These are phyloP conservation scores for Calliopsis andreniformis DNA, from an alignment of 1,140 invertebrate species.

Conservation along the genomic window DNA sequence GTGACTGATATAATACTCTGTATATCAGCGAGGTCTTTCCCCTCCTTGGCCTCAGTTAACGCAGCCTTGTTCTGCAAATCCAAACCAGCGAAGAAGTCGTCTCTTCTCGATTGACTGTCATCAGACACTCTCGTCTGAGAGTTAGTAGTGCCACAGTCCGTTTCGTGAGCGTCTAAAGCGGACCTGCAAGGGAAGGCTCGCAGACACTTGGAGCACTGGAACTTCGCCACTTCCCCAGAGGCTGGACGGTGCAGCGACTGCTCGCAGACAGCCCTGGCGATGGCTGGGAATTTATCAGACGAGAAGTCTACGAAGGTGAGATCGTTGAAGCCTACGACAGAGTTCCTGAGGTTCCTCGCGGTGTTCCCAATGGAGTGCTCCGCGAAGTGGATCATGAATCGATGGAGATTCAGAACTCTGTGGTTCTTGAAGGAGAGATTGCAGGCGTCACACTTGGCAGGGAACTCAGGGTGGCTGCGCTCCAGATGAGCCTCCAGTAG, in stretches of 20 bases:
- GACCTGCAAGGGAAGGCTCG: conserved; percentile 89
- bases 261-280: conserved; percentile 88
- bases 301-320: conserved; percentile 91
- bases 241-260: conserved; percentile 84
- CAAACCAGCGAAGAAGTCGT: conserved; percentile 90
- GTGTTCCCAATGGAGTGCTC: conserved; percentile 70
- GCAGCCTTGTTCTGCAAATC: conserved; percentile 87
- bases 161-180: conserved; percentile 86
- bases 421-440: conserved; percentile 87
- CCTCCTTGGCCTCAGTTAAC: conserved; percentile 75
- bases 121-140: conserved; percentile 39
- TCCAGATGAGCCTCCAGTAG: conserved; percentile 87
- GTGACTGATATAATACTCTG: conserved; percentile 90
- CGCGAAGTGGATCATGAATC: conserved; percentile 83
- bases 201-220: conserved; percentile 87
- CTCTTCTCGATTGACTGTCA: conserved; percentile 84
- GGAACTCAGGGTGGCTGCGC: conserved; percentile 86
- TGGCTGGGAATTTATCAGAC: conserved; percentile 88
- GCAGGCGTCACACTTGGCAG: conserved; percentile 87
- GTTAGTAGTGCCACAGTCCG: conserved; percentile 79
- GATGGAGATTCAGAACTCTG: conserved; percentile 86
- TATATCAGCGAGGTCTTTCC: conserved; percentile 91
- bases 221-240: conserved; percentile 84
- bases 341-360: conserved; percentile 68
- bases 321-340: conserved; percentile 86